Evolutionary conservation across 2,797 vertebrate species (phyloP).

Genomic region (Craterocephalus amniculus): DNA sequence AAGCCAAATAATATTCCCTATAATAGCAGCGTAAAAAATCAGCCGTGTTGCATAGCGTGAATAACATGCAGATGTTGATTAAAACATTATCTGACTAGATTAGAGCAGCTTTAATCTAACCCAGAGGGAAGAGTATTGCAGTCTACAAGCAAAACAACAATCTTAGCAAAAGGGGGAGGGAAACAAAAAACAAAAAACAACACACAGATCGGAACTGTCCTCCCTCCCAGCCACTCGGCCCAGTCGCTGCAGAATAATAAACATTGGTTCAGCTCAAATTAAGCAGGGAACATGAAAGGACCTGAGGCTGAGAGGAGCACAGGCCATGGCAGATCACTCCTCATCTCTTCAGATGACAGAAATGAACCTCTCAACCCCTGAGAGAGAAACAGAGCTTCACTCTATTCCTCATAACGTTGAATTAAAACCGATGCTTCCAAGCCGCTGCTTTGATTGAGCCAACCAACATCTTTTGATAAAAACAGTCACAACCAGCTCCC

Average conservation of each 20-base stretch:
- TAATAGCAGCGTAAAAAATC: constrained; percentile 48
- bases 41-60: constrained; percentile 52
- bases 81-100: constrained; percentile 71
- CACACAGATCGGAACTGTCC: constrained; percentile 36
- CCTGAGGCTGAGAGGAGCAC: constrained; percentile 58
- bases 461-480: constrained; percentile 74
- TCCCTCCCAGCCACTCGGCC: constrained; percentile 45
- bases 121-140: constrained; percentile 41
- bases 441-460: constrained; percentile 74
- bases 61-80: constrained; percentile 68
- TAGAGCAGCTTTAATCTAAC: constrained; percentile 58
- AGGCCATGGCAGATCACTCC: constrained; percentile 56
- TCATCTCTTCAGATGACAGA: constrained; percentile 65
- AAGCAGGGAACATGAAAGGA: constrained; percentile 63
- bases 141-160: constrained; percentile 58
- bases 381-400: constrained; percentile 37
- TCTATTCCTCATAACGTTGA: constrained; percentile 41
- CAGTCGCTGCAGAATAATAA: constrained; percentile 57
- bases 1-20: constrained; percentile 49
- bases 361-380: constrained; percentile 56
- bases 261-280: constrained; percentile 67
- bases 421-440: constrained; percentile 69
- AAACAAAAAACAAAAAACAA: constrained; percentile 40
- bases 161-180: constrained; percentile 23
- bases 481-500: constrained; percentile 58